These are phyloP conservation scores for Silurus meridionalis DNA, from an alignment of 2,113 vertebrate species.

Conservation along the genomic window DNA sequence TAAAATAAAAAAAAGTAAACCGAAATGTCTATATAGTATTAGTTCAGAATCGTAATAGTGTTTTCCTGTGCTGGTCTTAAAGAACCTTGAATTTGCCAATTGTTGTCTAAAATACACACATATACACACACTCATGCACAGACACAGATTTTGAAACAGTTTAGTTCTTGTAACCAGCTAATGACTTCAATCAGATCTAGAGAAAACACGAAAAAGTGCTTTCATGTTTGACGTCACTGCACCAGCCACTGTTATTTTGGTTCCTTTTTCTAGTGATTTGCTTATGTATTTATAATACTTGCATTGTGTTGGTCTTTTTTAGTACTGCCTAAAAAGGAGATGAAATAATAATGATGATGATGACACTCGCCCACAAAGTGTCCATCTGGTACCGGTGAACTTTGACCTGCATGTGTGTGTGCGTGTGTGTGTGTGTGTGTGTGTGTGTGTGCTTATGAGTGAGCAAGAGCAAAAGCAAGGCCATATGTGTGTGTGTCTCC, in stretches of 20 bases:
- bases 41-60: not conserved
- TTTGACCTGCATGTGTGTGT: conserved; percentile 7
- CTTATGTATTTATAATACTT: not conserved
- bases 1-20: not conserved
- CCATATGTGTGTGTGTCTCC: conserved; percentile 33
- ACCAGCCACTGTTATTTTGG: conserved; percentile 2
- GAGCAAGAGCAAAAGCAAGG: not conserved
- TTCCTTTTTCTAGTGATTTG: conserved; percentile 4
- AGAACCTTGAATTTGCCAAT: not conserved
- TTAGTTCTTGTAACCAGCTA: not conserved
- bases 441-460: conserved; percentile 7
- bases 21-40: not conserved
- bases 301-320: not conserved
- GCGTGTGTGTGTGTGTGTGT: conserved; percentile 19
- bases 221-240: not conserved
- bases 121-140: not conserved
- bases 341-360: not conserved
- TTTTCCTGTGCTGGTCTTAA: not conserved
- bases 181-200: not conserved
- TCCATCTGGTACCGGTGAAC: conserved; percentile 12
- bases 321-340: not conserved
- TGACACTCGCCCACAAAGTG: not conserved
- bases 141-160: not conserved
- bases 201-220: conserved; percentile 7
- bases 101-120: not conserved